Evolutionary conservation across 92 coral and sea anemone species (phyloP).

Genomic region (Montipora capitata): DNA sequence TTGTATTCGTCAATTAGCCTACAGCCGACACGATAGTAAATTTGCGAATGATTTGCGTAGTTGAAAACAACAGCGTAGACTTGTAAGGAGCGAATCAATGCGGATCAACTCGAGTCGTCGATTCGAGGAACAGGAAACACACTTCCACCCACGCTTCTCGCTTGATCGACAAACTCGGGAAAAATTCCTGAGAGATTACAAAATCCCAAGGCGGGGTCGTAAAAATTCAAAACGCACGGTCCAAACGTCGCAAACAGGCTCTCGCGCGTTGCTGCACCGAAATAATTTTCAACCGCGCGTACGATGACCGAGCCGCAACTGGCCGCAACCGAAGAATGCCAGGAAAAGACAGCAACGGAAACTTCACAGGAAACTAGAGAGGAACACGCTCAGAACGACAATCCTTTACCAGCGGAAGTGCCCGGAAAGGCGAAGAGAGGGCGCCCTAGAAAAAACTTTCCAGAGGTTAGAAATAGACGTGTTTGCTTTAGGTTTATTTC

Average conservation of each 20-base stretch:
- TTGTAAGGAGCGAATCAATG: constrained; percentile 70
- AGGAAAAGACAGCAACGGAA: constrained; percentile 32
- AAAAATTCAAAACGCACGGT: constrained; percentile 63
- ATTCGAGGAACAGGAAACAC: constrained; percentile 49
- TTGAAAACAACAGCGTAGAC: constrained; percentile 83
- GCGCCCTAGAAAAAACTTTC: constrained; percentile 80
- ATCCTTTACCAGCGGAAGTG: constrained; percentile 53
- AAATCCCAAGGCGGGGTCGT: constrained; percentile 71
- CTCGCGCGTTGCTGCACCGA: constrained; percentile 44
- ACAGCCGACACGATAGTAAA: constrained; percentile 68
- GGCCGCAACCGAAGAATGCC: constrained; percentile 8
- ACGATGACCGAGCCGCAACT: constrained; percentile 47
- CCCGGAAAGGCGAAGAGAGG: constrained; percentile 87
- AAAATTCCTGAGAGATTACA: constrained; percentile 82
- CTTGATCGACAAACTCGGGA: constrained; percentile 52
- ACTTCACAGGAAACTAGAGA: constrained; percentile 59
- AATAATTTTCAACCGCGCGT: constrained; percentile 52
- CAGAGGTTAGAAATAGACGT: constrained; percentile 73
- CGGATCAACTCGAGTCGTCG: constrained; percentile 69
- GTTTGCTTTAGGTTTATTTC: constrained; percentile 20
- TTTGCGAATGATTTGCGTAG: constrained; percentile 85
- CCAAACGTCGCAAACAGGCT: constrained; percentile 16
- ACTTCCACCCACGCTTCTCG: constrained; percentile 83
- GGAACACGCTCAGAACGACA: constrained; percentile 68
- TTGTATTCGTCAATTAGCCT: constrained; percentile 88